phyloP scores from a whole-genome alignment of 2,797 vertebrate species.

The Crocodylus rhombifer region DNA sequence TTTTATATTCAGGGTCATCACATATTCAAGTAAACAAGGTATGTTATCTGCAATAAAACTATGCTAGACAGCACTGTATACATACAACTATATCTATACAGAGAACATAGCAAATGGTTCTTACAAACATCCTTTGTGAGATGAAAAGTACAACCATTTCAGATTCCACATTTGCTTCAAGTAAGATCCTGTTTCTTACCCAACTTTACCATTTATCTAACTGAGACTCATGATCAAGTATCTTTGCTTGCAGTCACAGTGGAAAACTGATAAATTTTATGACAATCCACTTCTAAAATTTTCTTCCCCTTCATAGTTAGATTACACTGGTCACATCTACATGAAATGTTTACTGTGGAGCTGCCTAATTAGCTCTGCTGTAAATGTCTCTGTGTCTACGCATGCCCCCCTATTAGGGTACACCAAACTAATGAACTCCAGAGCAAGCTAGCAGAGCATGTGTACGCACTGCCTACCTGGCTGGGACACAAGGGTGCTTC shows the following conservation, averaged over 20 bases:
- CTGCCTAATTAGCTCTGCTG: too few species aligned
- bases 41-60: not conserved
- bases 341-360: too few species aligned
- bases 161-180: not conserved
- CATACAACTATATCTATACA: not conserved
- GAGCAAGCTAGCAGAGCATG: too few species aligned
- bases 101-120: not conserved
- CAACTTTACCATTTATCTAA: not conserved
- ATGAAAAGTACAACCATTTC: not conserved
- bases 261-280: not conserved
- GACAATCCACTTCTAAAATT: not conserved
- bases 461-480: too few species aligned
- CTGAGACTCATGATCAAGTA: not conserved
- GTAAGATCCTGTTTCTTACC: not conserved
- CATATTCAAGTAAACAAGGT: too few species aligned
- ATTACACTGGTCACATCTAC: not conserved
- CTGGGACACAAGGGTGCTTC: too few species aligned
- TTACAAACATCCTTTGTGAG: not conserved
- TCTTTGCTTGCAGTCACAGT: not conserved
- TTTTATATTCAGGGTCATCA: too few species aligned
- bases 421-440: too few species aligned
- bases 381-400: too few species aligned
- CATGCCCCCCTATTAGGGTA: too few species aligned
- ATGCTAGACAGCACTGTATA: conserved; percentile 57
- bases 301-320: not conserved